These are phyloP conservation scores for Heliothis peltigera DNA, from an alignment of 2,888 invertebrate genomes.

Conservation along the genomic window DNA sequence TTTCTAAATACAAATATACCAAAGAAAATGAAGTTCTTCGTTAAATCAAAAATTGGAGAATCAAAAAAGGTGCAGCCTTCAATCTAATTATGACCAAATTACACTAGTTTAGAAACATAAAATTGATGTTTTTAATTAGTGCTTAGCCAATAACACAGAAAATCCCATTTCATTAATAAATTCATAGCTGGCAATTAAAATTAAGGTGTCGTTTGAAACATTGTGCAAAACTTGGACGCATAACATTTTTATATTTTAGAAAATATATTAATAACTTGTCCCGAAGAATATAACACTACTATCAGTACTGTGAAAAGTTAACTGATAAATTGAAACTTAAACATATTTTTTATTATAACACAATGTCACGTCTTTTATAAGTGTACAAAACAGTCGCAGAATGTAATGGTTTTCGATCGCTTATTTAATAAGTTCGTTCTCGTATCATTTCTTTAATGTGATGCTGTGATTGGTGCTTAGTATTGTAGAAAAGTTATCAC, in stretches of 20 bases:
- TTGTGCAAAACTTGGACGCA: too few species aligned
- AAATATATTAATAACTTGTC: too few species aligned
- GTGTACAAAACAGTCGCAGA: too few species aligned
- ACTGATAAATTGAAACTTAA: too few species aligned
- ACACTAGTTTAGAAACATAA: too few species aligned
- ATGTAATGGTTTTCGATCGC: constrained; percentile 8
- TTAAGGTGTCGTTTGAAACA: neutral
- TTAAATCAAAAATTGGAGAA: neutral
- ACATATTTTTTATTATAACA: too few species aligned
- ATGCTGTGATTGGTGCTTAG: constrained; percentile 36
- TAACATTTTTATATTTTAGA: too few species aligned
- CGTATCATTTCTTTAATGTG: neutral
- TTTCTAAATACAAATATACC: neutral
- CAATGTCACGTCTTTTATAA: too few species aligned
- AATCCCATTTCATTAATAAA: neutral
- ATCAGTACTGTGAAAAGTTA: too few species aligned
- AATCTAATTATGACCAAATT: too few species aligned
- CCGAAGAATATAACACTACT: too few species aligned
- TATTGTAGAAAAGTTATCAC: fast-evolving
- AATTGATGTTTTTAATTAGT: neutral
- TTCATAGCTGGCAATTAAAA: neutral
- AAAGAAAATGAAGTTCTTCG: neutral
- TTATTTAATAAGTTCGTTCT: constrained; percentile 19
- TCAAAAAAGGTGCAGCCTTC: too few species aligned
- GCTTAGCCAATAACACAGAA: neutral